Evolutionary conservation across 2,888 invertebrate genomes (phyloP).

Genomic region (Onchidella celtica): DNA sequence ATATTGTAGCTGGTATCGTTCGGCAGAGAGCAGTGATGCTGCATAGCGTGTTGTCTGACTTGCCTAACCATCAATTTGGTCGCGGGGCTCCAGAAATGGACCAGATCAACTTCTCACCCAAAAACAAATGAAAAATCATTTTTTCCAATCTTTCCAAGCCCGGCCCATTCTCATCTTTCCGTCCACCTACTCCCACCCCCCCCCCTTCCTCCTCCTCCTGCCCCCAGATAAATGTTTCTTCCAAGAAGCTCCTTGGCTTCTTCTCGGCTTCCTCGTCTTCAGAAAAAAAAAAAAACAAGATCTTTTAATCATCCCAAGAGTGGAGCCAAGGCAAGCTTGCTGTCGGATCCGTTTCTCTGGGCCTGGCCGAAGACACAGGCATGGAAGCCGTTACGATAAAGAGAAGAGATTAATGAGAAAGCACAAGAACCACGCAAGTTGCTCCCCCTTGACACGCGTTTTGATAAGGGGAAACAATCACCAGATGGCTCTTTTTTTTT

Average conservation of each 20-base stretch:
- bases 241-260: too few relatives aligned
- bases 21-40: too few relatives aligned
- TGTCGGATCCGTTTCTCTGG: constrained; percentile 24
- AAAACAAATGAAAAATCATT: too few relatives aligned
- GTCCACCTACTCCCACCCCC: not conserved
- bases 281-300: too few relatives aligned
- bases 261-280: too few relatives aligned
- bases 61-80: not conserved
- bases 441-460: constrained; percentile 21
- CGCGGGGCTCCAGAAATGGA: not conserved
- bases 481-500: constrained; percentile 21
- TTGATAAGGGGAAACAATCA: constrained; percentile 37
- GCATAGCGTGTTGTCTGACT: too few relatives aligned
- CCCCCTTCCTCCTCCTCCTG: not conserved
- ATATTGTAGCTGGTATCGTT: too few relatives aligned
- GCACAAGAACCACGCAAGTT: constrained; percentile 16
- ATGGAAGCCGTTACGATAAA: constrained; percentile 42
- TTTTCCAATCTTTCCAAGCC: not conserved
- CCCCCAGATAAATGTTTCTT: too few relatives aligned
- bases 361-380: constrained; percentile 26
- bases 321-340: not conserved
- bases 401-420: constrained; percentile 38
- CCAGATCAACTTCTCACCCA: not conserved
- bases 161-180: not conserved
- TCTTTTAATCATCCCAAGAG: not conserved